A percentile compares a stretch with the other conserved stretches of the same genome.
phyloP scores from a whole-genome alignment of 2,797 vertebrate genomes.

The Eulemur albifrons region DNA sequence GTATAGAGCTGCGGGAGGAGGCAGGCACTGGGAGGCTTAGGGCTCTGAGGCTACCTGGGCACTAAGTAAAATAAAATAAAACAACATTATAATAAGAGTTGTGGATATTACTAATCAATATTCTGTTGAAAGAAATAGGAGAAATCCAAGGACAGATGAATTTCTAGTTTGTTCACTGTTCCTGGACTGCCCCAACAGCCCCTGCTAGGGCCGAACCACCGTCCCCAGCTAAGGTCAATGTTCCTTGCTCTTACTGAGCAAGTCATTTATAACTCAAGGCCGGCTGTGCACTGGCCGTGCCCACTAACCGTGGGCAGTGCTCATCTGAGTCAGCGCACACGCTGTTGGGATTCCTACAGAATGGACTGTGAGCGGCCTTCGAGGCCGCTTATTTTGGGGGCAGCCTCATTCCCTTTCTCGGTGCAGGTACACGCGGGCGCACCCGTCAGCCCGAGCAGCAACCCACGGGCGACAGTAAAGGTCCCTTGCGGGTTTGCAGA shows the following conservation, averaged over 20 bases:
- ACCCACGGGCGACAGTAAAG: no score
- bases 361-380: conserved; percentile 68
- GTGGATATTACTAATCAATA: not conserved
- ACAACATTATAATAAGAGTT: not conserved
- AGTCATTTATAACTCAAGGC: not conserved
- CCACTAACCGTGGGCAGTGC: not conserved
- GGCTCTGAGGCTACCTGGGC: not conserved
- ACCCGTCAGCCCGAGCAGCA: not conserved
- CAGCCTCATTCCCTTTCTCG: not conserved
- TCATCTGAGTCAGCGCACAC: conserved; percentile 2
- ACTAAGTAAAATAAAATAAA: not conserved
- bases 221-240: not conserved
- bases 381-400: conserved; percentile 20
- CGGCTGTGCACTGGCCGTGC: not conserved
- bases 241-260: not conserved
- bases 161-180: not conserved
- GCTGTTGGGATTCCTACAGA: conserved; percentile 28
- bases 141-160: not conserved
- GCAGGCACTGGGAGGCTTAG: not conserved
- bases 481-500: not conserved
- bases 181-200: not conserved
- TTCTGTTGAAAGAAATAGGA: not conserved
- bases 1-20: not conserved
- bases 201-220: not conserved
- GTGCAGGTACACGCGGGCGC: not conserved